Conservation (phyloP, 1,140 invertebrate species). For the Ceratina calcarata region DNA sequence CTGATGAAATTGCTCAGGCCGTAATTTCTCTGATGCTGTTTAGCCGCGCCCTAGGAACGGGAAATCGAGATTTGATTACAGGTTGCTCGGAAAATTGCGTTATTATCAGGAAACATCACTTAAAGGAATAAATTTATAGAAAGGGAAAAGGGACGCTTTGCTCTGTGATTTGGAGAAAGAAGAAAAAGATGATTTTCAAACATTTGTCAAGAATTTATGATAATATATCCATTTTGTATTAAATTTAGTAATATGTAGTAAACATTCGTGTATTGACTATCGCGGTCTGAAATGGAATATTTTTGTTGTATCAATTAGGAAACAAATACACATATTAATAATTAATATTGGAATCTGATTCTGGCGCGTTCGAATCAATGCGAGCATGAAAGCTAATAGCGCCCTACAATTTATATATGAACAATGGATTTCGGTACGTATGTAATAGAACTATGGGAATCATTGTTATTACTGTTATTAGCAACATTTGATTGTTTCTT, state of each 20-base stretch:
- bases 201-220: too few species aligned
- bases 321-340: slow-evolving; percentile 31
- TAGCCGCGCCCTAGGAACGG: not conserved
- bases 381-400: slow-evolving; percentile 25
- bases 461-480: not conserved
- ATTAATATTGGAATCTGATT: slow-evolving; percentile 22
- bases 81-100: not conserved
- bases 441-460: slow-evolving; percentile 8
- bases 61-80: not conserved
- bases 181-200: too few species aligned
- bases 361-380: not conserved
- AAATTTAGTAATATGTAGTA: too few species aligned
- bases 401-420: not conserved
- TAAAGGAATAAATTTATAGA: too few species aligned
- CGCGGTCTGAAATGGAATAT: not conserved
- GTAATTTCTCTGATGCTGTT: not conserved
- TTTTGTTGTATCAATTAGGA: slow-evolving; percentile 7
- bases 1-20: not conserved
- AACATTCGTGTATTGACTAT: too few species aligned
- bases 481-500: slow-evolving; percentile 18
- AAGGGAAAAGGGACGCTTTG: too few species aligned
- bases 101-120: not conserved
- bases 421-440: not conserved
- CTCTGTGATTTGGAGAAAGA: too few species aligned
- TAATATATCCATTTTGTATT: too few species aligned